Evolutionary conservation across 2,113 vertebrate species (phyloP), one percentile per base, ranked within the genome.

Genomic region (Rhegmatorhina hoffmannsi): DNA sequence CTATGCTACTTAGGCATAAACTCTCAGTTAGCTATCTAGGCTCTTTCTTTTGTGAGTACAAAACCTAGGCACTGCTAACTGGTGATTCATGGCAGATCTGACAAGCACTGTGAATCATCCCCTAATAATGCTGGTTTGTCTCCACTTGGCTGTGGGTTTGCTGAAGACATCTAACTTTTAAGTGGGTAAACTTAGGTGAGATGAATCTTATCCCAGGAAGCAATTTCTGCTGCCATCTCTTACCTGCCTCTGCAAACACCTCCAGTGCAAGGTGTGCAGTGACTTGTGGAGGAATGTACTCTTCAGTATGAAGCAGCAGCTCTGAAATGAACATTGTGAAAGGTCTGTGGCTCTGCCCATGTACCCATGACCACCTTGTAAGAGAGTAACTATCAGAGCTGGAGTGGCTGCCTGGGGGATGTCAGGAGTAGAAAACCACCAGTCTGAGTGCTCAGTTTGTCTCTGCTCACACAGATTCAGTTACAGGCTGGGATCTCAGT

Each of bases 81-180:
- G n/a, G 85, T 95, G 92, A 94, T 86, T 95, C 88, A 86, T 13
- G 55, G 50, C 2, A 20, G 63, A 58, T 78, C 49, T 96, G 91
- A 58, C 63, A 90, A 70, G 81, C 70, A 34, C 0, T 0, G 46
- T 93, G 92, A 96, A 59, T 92, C 85, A 92, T 56, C 59, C 87
- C 55, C n/a, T 67, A 31, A 4, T 33, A 79, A 29, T 11, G 3
- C 34, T 7, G 13, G 15, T n/a, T 46, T 58, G 52, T 85, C 75
- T 95, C 58, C 12, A 24, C 36, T 52, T 59, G 19, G 15, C 67
- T 85, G 75, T 49, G 75, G 75, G 40, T 33, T 92, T 92, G 70
- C 83, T 90, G 79, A 86, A 96, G 78, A 62, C 78, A 69, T 59
- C 66, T 2, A 76, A n/a, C 72, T 77, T 80, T 43, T 50, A 83